A percentile compares a stretch with the other conserved stretches of the same genome.
These are phyloP conservation scores for Phyllotreta striolata DNA, from an alignment of 2,888 invertebrate genomes.

Conservation along the genomic window DNA sequence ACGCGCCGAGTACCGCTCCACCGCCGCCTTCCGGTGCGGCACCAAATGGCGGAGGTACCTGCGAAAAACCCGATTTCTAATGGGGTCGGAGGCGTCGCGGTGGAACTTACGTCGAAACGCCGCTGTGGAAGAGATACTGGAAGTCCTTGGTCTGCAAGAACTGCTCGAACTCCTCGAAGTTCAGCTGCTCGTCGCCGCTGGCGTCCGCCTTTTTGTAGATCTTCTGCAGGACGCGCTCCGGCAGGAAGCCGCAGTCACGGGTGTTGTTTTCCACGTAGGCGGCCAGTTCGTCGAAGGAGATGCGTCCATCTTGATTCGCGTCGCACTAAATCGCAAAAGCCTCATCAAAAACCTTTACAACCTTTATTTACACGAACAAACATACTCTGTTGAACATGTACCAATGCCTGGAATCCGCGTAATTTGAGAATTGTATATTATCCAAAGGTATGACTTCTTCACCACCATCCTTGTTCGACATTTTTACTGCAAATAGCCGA, in stretches of 20 bases:
- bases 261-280: slow-evolving; percentile 67
- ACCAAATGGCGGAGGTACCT: slow-evolving; percentile 31
- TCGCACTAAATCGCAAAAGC: slow-evolving; percentile 68
- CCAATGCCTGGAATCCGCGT: slow-evolving; percentile 5
- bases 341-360: not conserved
- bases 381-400: slow-evolving; percentile 14
- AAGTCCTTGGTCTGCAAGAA: slow-evolving; percentile 70
- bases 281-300: slow-evolving; percentile 73
- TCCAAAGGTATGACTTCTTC: slow-evolving; percentile 19
- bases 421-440: not conserved
- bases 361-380: not conserved
- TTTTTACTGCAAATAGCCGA: slow-evolving; percentile 4
- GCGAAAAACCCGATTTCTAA: not conserved
- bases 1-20: slow-evolving; percentile 32
- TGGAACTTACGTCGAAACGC: slow-evolving; percentile 25
- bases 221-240: slow-evolving; percentile 70
- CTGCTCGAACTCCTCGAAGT: slow-evolving; percentile 75
- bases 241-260: slow-evolving; percentile 68
- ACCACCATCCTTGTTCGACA: not conserved
- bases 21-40: slow-evolving; percentile 36
- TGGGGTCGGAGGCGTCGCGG: not conserved
- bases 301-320: slow-evolving; percentile 73
- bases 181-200: slow-evolving; percentile 72
- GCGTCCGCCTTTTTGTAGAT: slow-evolving; percentile 72
- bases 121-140: slow-evolving; percentile 24